Evolutionary conservation across 2,797 vertebrate genomes (phyloP), one percentile per base, ranked within the genome.

Genomic region (Lepidocolaptes lacrymiger): DNA sequence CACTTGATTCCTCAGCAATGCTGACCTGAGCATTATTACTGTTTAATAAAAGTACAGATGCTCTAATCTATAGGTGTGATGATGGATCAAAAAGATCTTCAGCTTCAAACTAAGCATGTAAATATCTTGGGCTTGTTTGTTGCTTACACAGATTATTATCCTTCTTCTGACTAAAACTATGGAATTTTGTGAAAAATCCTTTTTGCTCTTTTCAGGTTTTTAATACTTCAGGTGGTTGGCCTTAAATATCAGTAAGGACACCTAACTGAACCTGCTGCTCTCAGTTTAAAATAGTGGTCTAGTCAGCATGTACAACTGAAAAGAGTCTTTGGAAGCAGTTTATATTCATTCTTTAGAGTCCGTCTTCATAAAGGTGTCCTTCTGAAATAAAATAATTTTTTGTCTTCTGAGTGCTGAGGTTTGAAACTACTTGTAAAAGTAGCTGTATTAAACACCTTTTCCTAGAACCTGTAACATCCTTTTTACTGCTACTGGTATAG

Each of bases 1-100:
- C 32, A 14, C 68, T 88, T 44, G 21, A 59, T 71, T 67, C 28
- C 46, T 84, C 61, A 67, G 78, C 62, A 49, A 37, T 66, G 58
- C 41, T 82, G 79, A 86, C 54, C 72, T 80, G 34, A 49, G 44
- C 46, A 28, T 39, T 41, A 15, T 7, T 46, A 10, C 16, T 54
- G 19, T 18, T 43, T 43, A 78, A 43, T 61, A 37, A 8, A 83
- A 80, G 23, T 28, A 12, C 76, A 14, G 27, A 43, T 73, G 39
- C 5, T 21, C 9, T 54, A 1, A 3, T 36, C 41, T 44, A 0
- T 41, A 24, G 27, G 20, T 64, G 68, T 77, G 55, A 13, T 37
- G 41, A 46, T 1, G 1, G 27, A 20, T 39, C 32, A 56, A 41
- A 91, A 56, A 1, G 2, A 63, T 37, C 26, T 66, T 73, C 15